Percentiles rank a stretch among this genome's conserved stretches.
These are phyloP conservation scores for Protomyctophum bolini DNA, from an alignment of 2,113 vertebrate species.

Conservation along the genomic window DNA sequence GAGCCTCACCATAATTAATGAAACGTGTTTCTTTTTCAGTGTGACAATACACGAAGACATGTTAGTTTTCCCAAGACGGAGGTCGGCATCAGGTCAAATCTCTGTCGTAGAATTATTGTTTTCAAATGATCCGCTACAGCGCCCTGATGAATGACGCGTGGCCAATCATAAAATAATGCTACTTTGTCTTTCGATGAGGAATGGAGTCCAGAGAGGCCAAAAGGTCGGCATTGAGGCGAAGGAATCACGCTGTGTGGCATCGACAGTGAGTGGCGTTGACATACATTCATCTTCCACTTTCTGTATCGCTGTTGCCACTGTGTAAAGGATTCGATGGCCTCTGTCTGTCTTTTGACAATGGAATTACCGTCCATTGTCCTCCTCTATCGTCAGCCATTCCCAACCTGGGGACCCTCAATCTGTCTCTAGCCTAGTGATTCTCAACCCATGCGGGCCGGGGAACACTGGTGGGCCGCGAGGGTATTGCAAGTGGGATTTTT, in stretches of 20 bases:
- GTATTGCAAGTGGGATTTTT: too few species aligned
- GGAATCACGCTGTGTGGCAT: slow-evolving; percentile 16
- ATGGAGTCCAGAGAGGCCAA: slow-evolving; percentile 37
- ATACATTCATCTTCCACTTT: slow-evolving; percentile 2
- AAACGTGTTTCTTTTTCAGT: slow-evolving; percentile 33
- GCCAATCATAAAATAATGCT: slow-evolving; percentile 60
- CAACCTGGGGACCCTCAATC: too few species aligned
- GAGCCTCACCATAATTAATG: too few species aligned
- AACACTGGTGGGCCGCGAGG: too few species aligned
- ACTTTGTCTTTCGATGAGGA: slow-evolving; percentile 41
- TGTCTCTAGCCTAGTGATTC: too few species aligned
- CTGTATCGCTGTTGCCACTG: background rate
- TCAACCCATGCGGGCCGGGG: too few species aligned
- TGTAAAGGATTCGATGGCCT: too few species aligned
- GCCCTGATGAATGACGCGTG: slow-evolving; percentile 65
- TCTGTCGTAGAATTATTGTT: slow-evolving; percentile 62
- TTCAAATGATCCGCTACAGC: slow-evolving; percentile 58
- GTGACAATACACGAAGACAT: slow-evolving; percentile 32
- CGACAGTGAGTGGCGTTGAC: slow-evolving; percentile 17
- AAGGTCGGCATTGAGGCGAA: slow-evolving; percentile 34
- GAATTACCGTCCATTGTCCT: too few species aligned
- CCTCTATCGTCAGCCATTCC: too few species aligned
- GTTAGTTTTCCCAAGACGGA: slow-evolving; percentile 43
- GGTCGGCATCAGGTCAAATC: slow-evolving; percentile 35
- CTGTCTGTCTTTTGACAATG: too few species aligned